These are phyloP conservation scores for Lacanobia wlatinum DNA, from an alignment of 2,888 invertebrate species.

Conservation along the genomic window DNA sequence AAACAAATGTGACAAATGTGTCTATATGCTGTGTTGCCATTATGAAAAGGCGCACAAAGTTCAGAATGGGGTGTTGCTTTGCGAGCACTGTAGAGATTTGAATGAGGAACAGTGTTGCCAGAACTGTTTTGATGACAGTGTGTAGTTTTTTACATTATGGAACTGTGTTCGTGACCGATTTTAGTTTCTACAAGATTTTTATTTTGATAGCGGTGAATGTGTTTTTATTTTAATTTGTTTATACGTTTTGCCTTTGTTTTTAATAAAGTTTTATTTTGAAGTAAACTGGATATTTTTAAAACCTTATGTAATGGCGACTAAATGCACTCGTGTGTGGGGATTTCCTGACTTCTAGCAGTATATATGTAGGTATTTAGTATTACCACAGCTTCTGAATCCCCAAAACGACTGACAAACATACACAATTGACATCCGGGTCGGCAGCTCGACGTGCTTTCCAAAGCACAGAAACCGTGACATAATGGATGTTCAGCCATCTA, in stretches of 20 bases:
- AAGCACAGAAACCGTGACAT: no score
- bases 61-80: constrained; percentile 63
- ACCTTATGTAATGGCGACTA: no score
- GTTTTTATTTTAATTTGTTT: constrained; percentile 15
- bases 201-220: not conserved
- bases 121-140: constrained; percentile 45
- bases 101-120: constrained; percentile 51
- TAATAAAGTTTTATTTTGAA: constrained; percentile 24
- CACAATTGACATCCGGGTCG: no score
- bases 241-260: constrained; percentile 45
- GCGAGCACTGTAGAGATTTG: constrained; percentile 68
- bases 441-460: no score
- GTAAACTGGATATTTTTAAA: not conserved
- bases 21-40: constrained; percentile 76
- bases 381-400: no score
- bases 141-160: constrained; percentile 5
- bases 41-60: constrained; percentile 66
- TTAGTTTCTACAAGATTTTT: constrained; percentile 46
- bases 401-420: no score
- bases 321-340: no score
- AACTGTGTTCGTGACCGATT: constrained; percentile 22
- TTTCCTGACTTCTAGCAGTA: no score
- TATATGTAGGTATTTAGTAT: no score
- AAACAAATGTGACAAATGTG: constrained; percentile 71
- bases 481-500: no score